Base-by-base conservation (phyloP, 2,797 vertebrate species). In the Manis javanica region DNA sequence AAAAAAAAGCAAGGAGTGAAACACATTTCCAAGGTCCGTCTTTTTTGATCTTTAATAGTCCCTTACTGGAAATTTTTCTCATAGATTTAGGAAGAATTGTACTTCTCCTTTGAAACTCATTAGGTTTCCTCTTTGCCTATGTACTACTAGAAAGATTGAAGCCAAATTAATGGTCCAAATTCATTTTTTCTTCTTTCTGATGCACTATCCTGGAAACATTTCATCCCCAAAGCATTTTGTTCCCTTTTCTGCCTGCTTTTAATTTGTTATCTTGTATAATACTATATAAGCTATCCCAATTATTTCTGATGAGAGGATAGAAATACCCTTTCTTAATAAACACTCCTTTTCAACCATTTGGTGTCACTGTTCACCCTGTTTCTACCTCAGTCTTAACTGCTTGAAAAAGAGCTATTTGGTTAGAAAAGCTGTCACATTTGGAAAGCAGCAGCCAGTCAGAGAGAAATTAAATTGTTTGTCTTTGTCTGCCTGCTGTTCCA, bases 301-400 rank as follows among this genome's bases (percentile, higher is more conserved):
- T 5, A 0, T 72, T 89, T 87, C 74, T 91, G 46, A 18, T 63
- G 12, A 7, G 4, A 55, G 16, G 49, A 31, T 63, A 59, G 63
- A 87, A 84, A 16, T 3, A 34, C 39, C 6, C 49, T 94, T 90
- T 91, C 68, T 87, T 95, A 68, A 39, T 46, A 16, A 24, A 24
- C 71, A 84, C 42, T 37, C 31, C 83, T 81, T 90, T 64, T 51
- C 93, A 64, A 89, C 96, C 97, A 57, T 98, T 95, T 87, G 97
- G 97, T 96, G 96, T 98, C 97, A 95, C 97, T 97, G 90, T 97
- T 94, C 81, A 34, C 95, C 84, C 82, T 94, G 53, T 26, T 66
- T 95, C 71, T 64, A 53, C n/a, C 84, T 94, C 42, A 14, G 46
- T 75, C n/a, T 78, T 90, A 46, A 39, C 63, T 87, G 78, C 86